A percentile compares a stretch with the other conserved stretches of the same genome.
These are phyloP conservation scores for Pachyrhynchus sulphureomaculatus DNA, from an alignment of 1,140 invertebrate genomes.

Conservation along the genomic window DNA sequence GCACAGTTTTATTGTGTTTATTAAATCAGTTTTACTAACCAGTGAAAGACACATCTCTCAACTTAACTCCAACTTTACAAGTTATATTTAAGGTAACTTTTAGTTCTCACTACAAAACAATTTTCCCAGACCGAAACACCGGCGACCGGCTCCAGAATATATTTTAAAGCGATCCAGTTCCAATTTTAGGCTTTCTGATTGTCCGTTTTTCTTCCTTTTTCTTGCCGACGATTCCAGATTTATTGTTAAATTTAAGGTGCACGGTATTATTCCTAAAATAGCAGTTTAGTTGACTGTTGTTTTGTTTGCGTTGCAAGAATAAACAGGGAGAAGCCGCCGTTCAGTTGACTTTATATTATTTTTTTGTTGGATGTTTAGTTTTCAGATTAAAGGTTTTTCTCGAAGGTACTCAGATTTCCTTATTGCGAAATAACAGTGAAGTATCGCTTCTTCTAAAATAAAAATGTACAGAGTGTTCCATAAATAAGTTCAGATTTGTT, in stretches of 20 bases:
- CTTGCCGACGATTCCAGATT: constrained; percentile 3
- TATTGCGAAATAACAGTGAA: no score
- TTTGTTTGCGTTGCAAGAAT: constrained; percentile 1
- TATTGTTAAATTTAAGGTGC: constrained; percentile 9
- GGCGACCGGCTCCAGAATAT: not conserved
- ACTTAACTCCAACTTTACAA: not conserved
- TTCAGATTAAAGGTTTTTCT: no score
- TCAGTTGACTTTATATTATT: not conserved
- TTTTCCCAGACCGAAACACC: not conserved
- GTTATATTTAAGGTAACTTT: not conserved
- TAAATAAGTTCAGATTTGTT: no score
- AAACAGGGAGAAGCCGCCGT: not conserved
- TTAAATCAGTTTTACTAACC: no score
- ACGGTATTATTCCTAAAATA: constrained; percentile 9
- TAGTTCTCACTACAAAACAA: no score
- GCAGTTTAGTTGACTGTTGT: constrained; percentile 9
- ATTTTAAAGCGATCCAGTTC: constrained; percentile 5
- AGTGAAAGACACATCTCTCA: not conserved
- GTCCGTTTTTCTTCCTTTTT: constrained; percentile 2
- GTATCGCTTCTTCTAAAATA: no score
- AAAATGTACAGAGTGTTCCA: no score
- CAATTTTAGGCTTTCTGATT: constrained; percentile 4
- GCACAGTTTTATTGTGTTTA: no score
- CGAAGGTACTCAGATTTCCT: no score
- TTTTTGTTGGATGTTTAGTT: no score